Base-by-base conservation (phyloP, 2,888 invertebrate species). In the Meta bourneti region DNA sequence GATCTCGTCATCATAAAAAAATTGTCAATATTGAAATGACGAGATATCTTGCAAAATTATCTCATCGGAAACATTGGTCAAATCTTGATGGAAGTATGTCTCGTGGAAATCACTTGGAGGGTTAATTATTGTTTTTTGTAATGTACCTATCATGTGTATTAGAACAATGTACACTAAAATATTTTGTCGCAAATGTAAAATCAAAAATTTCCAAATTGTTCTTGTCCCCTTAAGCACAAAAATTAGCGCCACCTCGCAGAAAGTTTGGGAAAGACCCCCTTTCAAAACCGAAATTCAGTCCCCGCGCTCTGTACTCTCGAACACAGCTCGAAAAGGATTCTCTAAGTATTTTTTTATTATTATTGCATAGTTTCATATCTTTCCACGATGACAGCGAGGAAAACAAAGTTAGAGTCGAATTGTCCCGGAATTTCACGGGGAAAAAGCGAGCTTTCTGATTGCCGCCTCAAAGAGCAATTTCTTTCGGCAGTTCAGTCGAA, bases 401-500 rank as follows among this genome's bases (percentile, higher is more conserved):
- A 81, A 81, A 81, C 75, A 82, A 70, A 74, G 74, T 81, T 88
- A 81, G 75, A 82, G 61, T 70, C 48, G 75, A 89, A 82, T 89
- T 82, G 89, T 89, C 75, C 9, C 6, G 69, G 74, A 89, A 89
- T 81, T 81, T 89, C 75, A 82, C 16, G 48, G 49, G 11, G 49
- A 88, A 87, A 34, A 88, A 54, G 80, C 71, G 54, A 52, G 54
- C 72, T 61, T 61, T 74, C 48, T 52, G 54, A 81, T 81, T 80
- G 54, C 75, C 61, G 81, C 82, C 49, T 89, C 82, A 20, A 48
- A 89, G 81, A 75, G 34, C 81, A 75, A 82, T 77, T 82, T 51
- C 82, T 89, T 89, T 75, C 69, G 49, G 74, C 34, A 19, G 70
- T 52, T 54, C 71, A n/a, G 51, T 71, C 72, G 51, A 20, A 49